Evolutionary conservation across 2,797 vertebrate genomes (phyloP), one percentile per base, ranked within the genome.

Genomic region (Pampus argenteus): DNA sequence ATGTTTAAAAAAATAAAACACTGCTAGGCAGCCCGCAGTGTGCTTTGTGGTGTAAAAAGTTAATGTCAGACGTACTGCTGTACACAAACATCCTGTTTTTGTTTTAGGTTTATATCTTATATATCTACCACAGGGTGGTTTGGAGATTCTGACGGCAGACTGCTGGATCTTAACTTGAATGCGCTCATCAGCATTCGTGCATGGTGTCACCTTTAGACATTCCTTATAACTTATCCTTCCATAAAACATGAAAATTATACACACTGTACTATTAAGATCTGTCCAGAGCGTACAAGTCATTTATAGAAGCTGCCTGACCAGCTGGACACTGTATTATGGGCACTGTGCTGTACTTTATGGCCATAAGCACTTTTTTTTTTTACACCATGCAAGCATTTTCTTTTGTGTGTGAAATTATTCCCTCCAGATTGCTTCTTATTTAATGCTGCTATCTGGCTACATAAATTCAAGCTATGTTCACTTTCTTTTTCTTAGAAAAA

Each of bases 301-400:
- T 79, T 78, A 66, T 74, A 70, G 75, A 74, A 50, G 54, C 70
- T 64, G 71, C 64, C 78, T 82, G 74, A 81, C 78, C 82, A 85
- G 87, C 74, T 88, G 81, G 62, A 74, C 52, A 56, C 52, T 65
- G 40, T 75, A 48, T 55, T 45, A 42, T 47, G 45, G 66, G 40
- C 65, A 38, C 75, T 63, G 71, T 58, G 78, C 65, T 79, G 44
- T 85, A 36, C 75, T 87, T 90, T 88, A 86, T 78, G 40, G 78
- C 81, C 72, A 83, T 81, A 79, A 86, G 79, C 77, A 90, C 31
- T 47, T 45, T 78, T 81, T 85, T 88, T 81, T 81, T 85, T 89
- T 81, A 79, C 58, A 82, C 71, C 77, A 57, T 83, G 82, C 74
- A 86, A 85, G 82, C 83, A 65, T 81, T 89, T 90, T 79, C 66